phyloP scores from a whole-genome alignment of 2,888 invertebrate species.

The Platerodrilus igneus region DNA sequence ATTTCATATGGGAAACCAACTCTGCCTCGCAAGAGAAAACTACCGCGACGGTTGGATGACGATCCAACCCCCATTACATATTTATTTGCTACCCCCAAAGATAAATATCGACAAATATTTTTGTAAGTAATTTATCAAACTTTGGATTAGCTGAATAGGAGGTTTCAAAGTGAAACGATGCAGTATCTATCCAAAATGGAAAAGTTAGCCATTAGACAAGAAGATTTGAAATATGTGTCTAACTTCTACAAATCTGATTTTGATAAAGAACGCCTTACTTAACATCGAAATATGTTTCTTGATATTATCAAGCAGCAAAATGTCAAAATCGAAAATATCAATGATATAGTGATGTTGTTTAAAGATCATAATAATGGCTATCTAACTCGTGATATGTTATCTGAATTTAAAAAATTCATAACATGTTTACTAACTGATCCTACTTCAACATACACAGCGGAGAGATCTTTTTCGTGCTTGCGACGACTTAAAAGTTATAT shows the following conservation, averaged over 20 bases:
- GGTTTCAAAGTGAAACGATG: constrained; percentile 3
- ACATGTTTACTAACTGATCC: no score
- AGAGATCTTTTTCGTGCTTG: no score
- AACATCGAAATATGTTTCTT: neutral
- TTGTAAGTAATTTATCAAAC: no score
- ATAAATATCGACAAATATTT: no score
- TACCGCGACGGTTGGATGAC: constrained; percentile 4
- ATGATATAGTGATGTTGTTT: neutral
- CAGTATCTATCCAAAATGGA: constrained; percentile 3
- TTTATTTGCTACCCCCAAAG: constrained; percentile 2
- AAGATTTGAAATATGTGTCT: constrained; percentile 1
- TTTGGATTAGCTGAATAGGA: neutral
- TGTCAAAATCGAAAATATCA: neutral
- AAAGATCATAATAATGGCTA: no score
- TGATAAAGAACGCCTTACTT: constrained; percentile 1
- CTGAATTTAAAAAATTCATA: no score
- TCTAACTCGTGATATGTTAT: no score
- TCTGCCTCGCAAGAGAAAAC: constrained; percentile 3
- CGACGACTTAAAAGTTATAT: no score
- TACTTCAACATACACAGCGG: no score
- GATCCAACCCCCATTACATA: constrained; percentile 2
- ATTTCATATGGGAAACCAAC: neutral
- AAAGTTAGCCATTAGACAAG: constrained; percentile 1
- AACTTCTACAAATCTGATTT: no score
- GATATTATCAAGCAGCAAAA: constrained; percentile 3